Evolutionary conservation across 2,888 invertebrate species (phyloP), one percentile per base, ranked within the genome.

Genomic region (Epistrophe eligans): DNA sequence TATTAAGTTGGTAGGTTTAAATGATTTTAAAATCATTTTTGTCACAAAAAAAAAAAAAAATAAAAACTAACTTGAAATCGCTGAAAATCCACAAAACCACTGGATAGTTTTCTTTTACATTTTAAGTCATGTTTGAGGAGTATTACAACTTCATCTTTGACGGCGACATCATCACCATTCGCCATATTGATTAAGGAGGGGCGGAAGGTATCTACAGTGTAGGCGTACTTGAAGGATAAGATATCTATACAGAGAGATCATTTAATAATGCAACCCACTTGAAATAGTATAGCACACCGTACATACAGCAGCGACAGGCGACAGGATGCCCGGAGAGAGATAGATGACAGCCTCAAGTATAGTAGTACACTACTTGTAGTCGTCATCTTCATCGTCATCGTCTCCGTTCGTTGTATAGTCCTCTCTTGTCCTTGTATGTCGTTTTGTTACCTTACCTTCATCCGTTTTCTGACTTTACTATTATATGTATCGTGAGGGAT

Each of bases 191-290:
- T 71, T 74, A 70, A 45, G 32, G 45, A 35, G 35, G 17, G 35
- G 57, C 9, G n/a, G 72, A 1, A 7, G 7, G 11, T 50, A n/a
- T 3, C 24, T 24, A n/a, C 5, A 11, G 2, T 38, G 17, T 9
- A 15, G 50, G 55, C 60, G 24, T 11, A 62, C 62, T 67, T 11
- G 48, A 62, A 48, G 52, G 43, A 66, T 64, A 57, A 28, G 45
- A 24, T 24, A n/a, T n/a, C n/a, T n/a, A 66, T 52, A 82, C 72
- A 62, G 57, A 77, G 62, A 71, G 62, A 77, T 76, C 66, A 82
- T 77, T 84, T 72, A 84, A 84, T 84, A 84, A 84, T 80, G 79
- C 64, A 79, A 71, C 64, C 40, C 71, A 40, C 79, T 76, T 64
- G 60, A 80, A 80, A 50, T 57, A 17, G 64, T 64, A 50, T 19